Conservation (phyloP, 2,888 invertebrate species). For the Mellilla xanthometata region DNA sequence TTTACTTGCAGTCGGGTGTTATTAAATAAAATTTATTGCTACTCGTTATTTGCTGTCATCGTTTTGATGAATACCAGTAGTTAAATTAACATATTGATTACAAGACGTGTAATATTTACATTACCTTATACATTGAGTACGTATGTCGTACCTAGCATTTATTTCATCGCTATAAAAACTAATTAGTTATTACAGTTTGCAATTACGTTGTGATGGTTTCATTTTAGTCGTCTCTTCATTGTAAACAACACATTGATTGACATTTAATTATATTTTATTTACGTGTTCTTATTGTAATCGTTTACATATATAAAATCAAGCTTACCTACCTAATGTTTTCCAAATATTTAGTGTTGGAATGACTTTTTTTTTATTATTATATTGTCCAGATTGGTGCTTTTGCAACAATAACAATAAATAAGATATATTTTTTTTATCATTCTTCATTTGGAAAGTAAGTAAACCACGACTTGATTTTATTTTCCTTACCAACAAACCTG, state of each 20-base stretch:
- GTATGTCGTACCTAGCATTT: neutral
- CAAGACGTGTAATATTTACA: constrained; percentile 1
- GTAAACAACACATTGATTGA: constrained; percentile 6
- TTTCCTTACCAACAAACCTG: too few species aligned
- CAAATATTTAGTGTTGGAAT: too few species aligned
- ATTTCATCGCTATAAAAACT: neutral
- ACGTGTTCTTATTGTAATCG: too few species aligned
- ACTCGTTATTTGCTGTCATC: constrained; percentile 14
- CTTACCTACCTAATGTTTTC: too few species aligned
- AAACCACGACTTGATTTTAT: too few species aligned
- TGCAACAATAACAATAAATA: too few species aligned
- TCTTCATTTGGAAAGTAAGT: too few species aligned
- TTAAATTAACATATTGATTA: constrained; percentile 1
- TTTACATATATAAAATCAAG: too few species aligned
- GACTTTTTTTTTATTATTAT: too few species aligned
- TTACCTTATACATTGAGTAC: neutral
- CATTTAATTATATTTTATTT: neutral
- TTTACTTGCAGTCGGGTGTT: neutral
- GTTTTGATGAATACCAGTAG: constrained; percentile 9
- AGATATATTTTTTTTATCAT: too few species aligned
- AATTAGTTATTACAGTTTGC: constrained; percentile 1
- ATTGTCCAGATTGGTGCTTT: too few species aligned
- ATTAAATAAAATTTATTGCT: constrained; percentile 2
- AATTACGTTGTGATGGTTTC: neutral
- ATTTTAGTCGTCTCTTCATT: constrained; percentile 1